phyloP scores from a whole-genome alignment of 2,113 vertebrate genomes.

The Gadus macrocephalus region DNA sequence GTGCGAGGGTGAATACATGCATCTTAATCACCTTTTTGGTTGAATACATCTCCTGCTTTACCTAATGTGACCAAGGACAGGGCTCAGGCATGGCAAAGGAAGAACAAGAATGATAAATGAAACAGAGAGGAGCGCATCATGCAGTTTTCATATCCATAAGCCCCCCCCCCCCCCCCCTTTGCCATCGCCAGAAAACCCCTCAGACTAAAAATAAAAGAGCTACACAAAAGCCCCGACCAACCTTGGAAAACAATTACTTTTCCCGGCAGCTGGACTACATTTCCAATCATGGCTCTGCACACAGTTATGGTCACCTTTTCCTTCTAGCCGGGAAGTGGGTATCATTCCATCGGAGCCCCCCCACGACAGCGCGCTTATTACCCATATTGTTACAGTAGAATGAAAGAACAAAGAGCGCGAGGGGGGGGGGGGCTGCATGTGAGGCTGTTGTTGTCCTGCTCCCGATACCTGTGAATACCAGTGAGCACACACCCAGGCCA shows the following conservation, averaged over 20 bases:
- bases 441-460: neutral
- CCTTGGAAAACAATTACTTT: constrained; percentile 61
- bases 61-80: constrained; percentile 49
- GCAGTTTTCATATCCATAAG: constrained; percentile 32
- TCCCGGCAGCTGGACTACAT: constrained; percentile 34
- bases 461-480: neutral
- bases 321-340: constrained; percentile 27
- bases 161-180: neutral
- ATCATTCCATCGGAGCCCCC: constrained; percentile 39
- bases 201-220: constrained; percentile 30
- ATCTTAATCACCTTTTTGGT: constrained; percentile 48
- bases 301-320: constrained; percentile 51
- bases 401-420: constrained; percentile 20
- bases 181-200: neutral
- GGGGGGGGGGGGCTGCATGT: neutral
- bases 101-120: too few species aligned
- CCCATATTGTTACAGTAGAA: constrained; percentile 31
- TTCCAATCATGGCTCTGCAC: constrained; percentile 53
- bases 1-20: constrained; percentile 43
- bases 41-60: constrained; percentile 41
- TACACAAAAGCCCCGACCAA: constrained; percentile 21
- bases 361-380: constrained; percentile 13
- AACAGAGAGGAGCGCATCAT: constrained; percentile 33
- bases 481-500: neutral
- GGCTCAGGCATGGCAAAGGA: constrained; percentile 6